Conservation (phyloP, 92 coral and sea anemone genomes). For the Paragorgia papillata region DNA sequence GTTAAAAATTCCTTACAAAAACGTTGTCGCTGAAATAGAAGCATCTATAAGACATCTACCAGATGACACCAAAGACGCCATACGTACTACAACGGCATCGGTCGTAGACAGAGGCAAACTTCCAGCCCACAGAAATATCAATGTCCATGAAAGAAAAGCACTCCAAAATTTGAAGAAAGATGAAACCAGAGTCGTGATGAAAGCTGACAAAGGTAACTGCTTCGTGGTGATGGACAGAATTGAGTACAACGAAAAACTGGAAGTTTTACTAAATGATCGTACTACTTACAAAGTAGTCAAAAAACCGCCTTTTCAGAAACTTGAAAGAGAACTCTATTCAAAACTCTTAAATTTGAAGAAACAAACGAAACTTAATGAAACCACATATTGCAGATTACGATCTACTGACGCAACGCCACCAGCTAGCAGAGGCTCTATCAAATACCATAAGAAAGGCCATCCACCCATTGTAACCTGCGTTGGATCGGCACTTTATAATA, state of each 20-base stretch:
- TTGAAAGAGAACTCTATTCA: slow-evolving; percentile 35
- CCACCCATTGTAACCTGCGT: slow-evolving; percentile 53
- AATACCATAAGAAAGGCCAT: slow-evolving; percentile 15
- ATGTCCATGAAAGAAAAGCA: background rate
- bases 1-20: background rate
- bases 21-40: slow-evolving; percentile 35
- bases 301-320: slow-evolving; percentile 19
- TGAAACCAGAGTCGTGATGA: slow-evolving; percentile 25
- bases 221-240: slow-evolving; percentile 48
- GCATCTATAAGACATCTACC: slow-evolving; percentile 31
- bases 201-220: slow-evolving; percentile 55
- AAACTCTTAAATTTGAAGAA: slow-evolving; percentile 36
- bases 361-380: slow-evolving; percentile 38
- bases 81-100: slow-evolving; percentile 16
- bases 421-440: slow-evolving; percentile 31
- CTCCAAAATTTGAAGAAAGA: slow-evolving; percentile 36
- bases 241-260: slow-evolving; percentile 52
- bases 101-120: background rate
- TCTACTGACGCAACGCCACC: slow-evolving; percentile 41
- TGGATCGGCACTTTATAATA: slow-evolving; percentile 41
- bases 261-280: slow-evolving; percentile 27
- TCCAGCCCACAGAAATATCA: too few species aligned
- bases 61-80: slow-evolving; percentile 23
- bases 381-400: slow-evolving; percentile 46
- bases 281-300: slow-evolving; percentile 15